Base-by-base conservation (phyloP, 2,113 vertebrate species). In the Hyperopisus bebe region DNA sequence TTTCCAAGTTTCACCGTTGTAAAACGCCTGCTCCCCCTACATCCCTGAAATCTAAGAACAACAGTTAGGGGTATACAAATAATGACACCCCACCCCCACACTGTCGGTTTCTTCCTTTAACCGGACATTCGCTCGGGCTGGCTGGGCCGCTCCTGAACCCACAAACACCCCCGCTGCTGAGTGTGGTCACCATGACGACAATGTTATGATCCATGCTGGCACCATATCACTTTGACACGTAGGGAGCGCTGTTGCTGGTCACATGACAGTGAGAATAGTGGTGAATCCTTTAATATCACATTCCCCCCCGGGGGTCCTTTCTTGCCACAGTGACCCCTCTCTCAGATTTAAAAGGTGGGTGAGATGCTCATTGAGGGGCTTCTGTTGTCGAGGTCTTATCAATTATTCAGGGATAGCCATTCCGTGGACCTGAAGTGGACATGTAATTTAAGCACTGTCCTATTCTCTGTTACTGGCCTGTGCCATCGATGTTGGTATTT, bases 121-220 rank as follows among this genome's bases (percentile, higher is more conserved):
- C 19, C 21, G 7, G 80, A 46, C 9, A 84, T 46, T 5, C 7
- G 44, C 10, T 66, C 19, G 3, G 46, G 46, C 88, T 50, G 46
- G 9, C 15, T 31, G 51, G n/a, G 27, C 51, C 10, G 1, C 51
- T 58, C 86, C 86, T 19, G 7, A 87, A 42, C 31, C 31, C 35
- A 19, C 13, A 6, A 19, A 35, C 39, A 62, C 44, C 84, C n/a
- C 19, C 24, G 44, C 24, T 62, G 55, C 42, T 31, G 6, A 48
- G 55, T 46, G 84, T 31, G 42, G 82, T 92, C 90, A 35, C 89
- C 90, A 91, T 92, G 90, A 89, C 90, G 91, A 92, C 92, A 82
- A 31, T 88, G 55, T 88, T 55, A 85, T 47, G 86, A 85, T 2
- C 66, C 85, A 66, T 24, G 77, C 90, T 90, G 84, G 39, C 24